Base-by-base conservation (phyloP, 1,140 invertebrate genomes). In the Bombus pyrosoma region DNA sequence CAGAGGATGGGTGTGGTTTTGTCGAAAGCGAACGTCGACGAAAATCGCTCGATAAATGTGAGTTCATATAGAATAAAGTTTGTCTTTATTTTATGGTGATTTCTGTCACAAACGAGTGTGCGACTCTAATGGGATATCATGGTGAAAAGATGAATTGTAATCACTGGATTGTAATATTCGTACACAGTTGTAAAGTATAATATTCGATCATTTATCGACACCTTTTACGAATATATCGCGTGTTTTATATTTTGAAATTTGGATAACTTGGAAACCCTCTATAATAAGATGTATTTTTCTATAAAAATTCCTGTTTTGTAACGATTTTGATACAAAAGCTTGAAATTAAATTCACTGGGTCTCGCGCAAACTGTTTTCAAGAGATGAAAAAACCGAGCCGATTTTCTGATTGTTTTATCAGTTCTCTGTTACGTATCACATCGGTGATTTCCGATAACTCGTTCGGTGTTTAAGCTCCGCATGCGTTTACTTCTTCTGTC, bases 401-500 rank as follows among this genome's bases (percentile, higher is more conserved):
- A 18, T 62, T 32, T 76, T 13, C 53, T 13, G 34, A 53, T 57
- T 53, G 72, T 66, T 83, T 83, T 76, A 76, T 83, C 59, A 25
- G 32, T 15, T 25, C 1, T 10, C 18, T n/a, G 5, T 12, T 34
- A 32, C n/a, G 37, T 15, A 75, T 75, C 72, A 43, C 28, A 53
- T 76, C 72, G 34, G 47, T 37, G 73, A 83, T 85, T 80, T 47
- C 47, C 77, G 77, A 85, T 85, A 80, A 62, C 68, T 47, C 8
- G n/a, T n/a, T 57, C 13, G 53, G 12, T 39, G 76, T 72, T 43
- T 62, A 72, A 59, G 57, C 77, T 18, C 34, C 15, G 41, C 68
- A 22, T 28, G 22, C n/a, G 13, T 34, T 9, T 43, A 34, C 28
- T 53, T 32, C 10, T 53, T 39, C 25, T 39, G 25, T 41, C 43